Evolutionary conservation across 2,888 invertebrate genomes (phyloP).

Genomic region (Lagria hirta): DNA sequence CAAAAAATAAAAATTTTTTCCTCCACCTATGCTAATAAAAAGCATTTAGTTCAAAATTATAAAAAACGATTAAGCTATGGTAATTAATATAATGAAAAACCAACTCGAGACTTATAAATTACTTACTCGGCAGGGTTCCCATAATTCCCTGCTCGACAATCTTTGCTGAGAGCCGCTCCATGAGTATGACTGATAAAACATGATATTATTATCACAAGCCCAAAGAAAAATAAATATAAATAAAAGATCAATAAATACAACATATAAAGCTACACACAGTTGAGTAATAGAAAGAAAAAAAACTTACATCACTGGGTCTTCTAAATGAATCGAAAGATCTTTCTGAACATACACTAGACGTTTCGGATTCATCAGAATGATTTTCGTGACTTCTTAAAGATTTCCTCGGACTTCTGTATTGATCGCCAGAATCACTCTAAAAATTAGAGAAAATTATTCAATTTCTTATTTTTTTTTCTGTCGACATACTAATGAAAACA

Average conservation of each 20-base stretch:
- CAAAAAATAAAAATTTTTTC: no score
- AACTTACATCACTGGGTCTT: constrained; percentile 75
- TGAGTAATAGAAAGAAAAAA: no score
- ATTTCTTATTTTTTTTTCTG: no score
- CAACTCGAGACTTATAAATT: constrained; percentile 22
- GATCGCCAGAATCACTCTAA: constrained; percentile 47
- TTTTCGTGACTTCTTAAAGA: constrained; percentile 61
- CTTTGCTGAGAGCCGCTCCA: constrained; percentile 82
- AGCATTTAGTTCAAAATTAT: no score
- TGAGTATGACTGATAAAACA: constrained; percentile 68
- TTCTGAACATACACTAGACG: constrained; percentile 94
- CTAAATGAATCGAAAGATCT: constrained; percentile 81
- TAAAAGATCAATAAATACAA: no score
- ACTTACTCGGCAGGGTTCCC: constrained; percentile 59
- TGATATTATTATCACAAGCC: constrained; percentile 37
- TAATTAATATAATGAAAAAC: no score
- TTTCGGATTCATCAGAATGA: constrained; percentile 87
- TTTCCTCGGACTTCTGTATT: constrained; percentile 48
- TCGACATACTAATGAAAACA: no score
- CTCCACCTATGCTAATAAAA: no score
- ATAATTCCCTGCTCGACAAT: constrained; percentile 65
- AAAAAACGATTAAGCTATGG: no score
- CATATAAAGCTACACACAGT: constrained; percentile 12
- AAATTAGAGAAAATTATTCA: constrained; percentile 24
- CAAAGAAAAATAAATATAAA: constrained; percentile 22